Base-by-base conservation (phyloP, 2,797 vertebrate species). In the Cyclura pinguis region DNA sequence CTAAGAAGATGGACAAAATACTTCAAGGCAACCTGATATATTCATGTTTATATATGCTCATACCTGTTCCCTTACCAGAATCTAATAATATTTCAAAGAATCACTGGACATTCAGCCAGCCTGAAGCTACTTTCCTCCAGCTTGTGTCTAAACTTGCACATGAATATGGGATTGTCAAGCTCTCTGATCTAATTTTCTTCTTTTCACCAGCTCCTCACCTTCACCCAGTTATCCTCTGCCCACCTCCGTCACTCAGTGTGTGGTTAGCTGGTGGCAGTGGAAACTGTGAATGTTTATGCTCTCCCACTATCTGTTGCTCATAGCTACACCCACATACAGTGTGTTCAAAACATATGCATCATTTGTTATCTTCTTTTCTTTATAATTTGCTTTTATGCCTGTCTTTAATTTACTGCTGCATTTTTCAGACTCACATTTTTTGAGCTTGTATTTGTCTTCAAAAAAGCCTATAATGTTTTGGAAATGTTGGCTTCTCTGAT, bases 401-500 rank as follows among this genome's bases (percentile, higher is more conserved):
- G 74, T 95, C 52, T 95, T 94, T 95, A 93, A 94, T 94, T 93
- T 85, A 89, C 84, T 94, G 89, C 0, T 92, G 62, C 20, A 59
- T 82, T 86, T 90, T 52, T 13, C 42, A 72, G 42, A 7, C 32
- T 76, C 18, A 35, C 29, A 76, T 76, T 84, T 95, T 96, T 96
- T 94, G 69, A 88, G 93, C 72, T 91, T 92, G 67, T 91, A 94
- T 96, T 95, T 87, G 85, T 94, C 86, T 80, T 89, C 85, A 89
- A 95, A 96, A 93, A 88, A 96, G 92, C 89, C 81, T 90, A 93
- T 95, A 95, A 92, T 88, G 59, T 93, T 92, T 91, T 91, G 93
- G 84, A 93, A 91, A 88, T 90, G 88, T 94, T 96, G 88, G 92
- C 92, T 96, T 96, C 88, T 92, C 90, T 95, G 93, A 80, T 95